Base-by-base conservation (phyloP, 2,888 invertebrate genomes). In the Branchipolynoe longqiensis region DNA sequence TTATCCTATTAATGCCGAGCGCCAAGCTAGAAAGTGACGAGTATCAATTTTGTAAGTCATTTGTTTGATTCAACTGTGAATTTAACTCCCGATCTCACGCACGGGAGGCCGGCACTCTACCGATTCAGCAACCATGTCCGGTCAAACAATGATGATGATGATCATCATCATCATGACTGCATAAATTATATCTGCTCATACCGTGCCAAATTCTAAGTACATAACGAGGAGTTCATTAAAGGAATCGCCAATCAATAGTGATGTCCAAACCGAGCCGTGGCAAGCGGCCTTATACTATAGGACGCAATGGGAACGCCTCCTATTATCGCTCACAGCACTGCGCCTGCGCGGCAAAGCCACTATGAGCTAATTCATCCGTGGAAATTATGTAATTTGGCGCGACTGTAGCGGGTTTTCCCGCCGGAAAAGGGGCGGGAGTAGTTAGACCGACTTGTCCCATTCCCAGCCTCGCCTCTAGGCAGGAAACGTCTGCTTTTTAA, bases 401-500 rank as follows among this genome's bases (percentile, higher is more conserved):
- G 18, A 38, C 69, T 38, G 18, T 18, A 25, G 36, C 38, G 69
- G 18, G 69, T 38, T 38, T 69, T 38, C 38, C 22, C 14, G 36
- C 69, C 14, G 69, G 33, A 38, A 33, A 69, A 69, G 38, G 38
- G 12, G 62, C 62, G 62, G 36, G 69, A 14, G 12, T 31, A 69
- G 69, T 69, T 69, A 69, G 69, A 69, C 18, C 22, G 69, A 25
- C 33, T 69, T 69, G 69, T 69, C 38, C 38, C 69, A 69, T 69
- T 38, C 33, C n/a, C 69, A 38, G 14, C 14, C 1, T 33, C 36
- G 36, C 69, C 62, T 38, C 22, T 4, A 38, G 69, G 36, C 69
- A 69, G 69, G 69, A 69, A 69, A 38, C 69, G 69, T 69, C 69
- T 69, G 69, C 36, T 69, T 69, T 69, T 69, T 69, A 69, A 69